Evolutionary conservation across 2,888 invertebrate genomes (phyloP).

Genomic region (Hypomecis atomaria): DNA sequence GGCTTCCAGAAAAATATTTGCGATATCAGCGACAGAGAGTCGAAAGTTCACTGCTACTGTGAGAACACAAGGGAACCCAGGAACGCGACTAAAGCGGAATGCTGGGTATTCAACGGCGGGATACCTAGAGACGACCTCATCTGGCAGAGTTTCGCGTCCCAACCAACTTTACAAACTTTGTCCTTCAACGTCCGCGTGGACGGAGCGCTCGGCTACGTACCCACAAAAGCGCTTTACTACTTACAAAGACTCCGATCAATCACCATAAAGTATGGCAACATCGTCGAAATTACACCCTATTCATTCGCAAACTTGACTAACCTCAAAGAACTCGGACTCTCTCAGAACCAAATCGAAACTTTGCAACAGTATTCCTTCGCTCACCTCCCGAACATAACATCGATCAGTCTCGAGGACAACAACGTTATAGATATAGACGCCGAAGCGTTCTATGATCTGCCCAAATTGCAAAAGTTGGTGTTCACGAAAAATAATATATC

Average conservation of each 20-base stretch:
- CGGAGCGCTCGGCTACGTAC: conserved; percentile 88
- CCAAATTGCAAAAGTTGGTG: conserved; percentile 89
- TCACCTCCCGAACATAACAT: conserved; percentile 88
- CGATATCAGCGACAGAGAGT: conserved; percentile 81
- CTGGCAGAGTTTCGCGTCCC: conserved; percentile 90
- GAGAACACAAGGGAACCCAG: conserved; percentile 81
- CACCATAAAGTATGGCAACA: conserved; percentile 89
- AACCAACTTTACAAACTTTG: conserved; percentile 88
- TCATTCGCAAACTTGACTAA: conserved; percentile 90
- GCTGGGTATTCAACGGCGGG: conserved; percentile 89
- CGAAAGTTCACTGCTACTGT: conserved; percentile 88
- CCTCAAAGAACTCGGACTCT: conserved; percentile 87
- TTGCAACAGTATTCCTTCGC: conserved; percentile 89
- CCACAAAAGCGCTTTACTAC: conserved; percentile 88
- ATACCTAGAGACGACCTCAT: conserved; percentile 88
- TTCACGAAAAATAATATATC: conserved; percentile 95
- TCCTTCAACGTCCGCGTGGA: conserved; percentile 89
- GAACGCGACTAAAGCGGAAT: conserved; percentile 89
- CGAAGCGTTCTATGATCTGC: conserved; percentile 89
- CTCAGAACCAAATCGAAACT: conserved; percentile 88
- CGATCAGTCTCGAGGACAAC: conserved; percentile 90
- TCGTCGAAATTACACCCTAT: conserved; percentile 87
- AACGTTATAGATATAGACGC: conserved; percentile 89
- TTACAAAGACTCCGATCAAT: conserved; percentile 87
- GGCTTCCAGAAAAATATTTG: conserved; percentile 85